Base-by-base conservation (phyloP, 2,797 vertebrate genomes). In the Acipenser transmontanus region DNA sequence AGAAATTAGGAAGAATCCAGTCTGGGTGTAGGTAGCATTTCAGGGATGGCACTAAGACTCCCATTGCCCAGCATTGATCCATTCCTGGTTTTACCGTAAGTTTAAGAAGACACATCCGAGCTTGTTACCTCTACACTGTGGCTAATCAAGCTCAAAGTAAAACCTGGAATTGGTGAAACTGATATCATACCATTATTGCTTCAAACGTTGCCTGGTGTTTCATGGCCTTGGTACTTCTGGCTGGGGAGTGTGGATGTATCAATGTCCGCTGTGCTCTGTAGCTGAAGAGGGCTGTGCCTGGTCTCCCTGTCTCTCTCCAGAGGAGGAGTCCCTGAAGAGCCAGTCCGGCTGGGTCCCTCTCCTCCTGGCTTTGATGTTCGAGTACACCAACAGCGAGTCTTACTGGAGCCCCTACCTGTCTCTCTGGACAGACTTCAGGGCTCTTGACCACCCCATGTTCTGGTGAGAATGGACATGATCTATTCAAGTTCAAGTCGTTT, bases 371-470 rank as follows among this genome's bases (percentile, higher is more conserved):
- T 85, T 98, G 69, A 86, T 99, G 1, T 84, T 94, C 0, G 96
- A 98, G 76, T 91, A 92, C 70, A 95, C 91, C 0, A 81, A 77
- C 62, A 66, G 84, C 3, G 73, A 69, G 71, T 98, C 96, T 7
- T 78, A 9, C 7, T 98, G 96, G 97, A 88, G 49, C 10, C 90
- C 94, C 0, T 98, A 98, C 63, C 88, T 99, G 61, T 91, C 91
- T 5, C 91, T 99, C 57, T 99, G 97, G 95, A 82, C 92, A 0
- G 81, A 91, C 75, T 91, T 98, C 75, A 83, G 74, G 57, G 81
- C 76, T 11, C 69, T 96, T 75, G 92, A 97, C 73, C 96, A 95
- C 66, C 96, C 97, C 34, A 98, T 98, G 96, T 99, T 99, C 80
- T 99, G 97, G 95, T 98, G 80, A 87, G 86, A 61, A 4, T 1